These are phyloP conservation scores for Lutjanus campechanus DNA, from an alignment of 2,797 vertebrate species.

Conservation along the genomic window DNA sequence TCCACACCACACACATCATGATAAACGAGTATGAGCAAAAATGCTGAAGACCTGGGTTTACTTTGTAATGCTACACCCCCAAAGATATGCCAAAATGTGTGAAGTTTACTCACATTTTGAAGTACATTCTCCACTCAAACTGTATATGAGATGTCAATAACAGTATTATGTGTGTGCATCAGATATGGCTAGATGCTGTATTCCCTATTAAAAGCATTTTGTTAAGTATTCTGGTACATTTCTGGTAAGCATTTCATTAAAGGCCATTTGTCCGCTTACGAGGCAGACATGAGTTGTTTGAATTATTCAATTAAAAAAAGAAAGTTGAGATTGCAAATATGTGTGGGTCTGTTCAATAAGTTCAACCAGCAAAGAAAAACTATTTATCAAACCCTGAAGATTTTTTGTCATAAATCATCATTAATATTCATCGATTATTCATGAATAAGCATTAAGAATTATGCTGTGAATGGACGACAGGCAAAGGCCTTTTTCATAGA, in stretches of 20 bases:
- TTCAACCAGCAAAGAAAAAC: background rate
- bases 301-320: slow-evolving; percentile 72
- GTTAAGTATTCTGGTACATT: slow-evolving; percentile 82
- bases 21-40: slow-evolving; percentile 57
- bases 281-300: slow-evolving; percentile 75
- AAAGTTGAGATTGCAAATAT: slow-evolving; percentile 60
- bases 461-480: background rate
- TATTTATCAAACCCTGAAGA: background rate
- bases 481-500: background rate
- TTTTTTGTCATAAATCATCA: background rate
- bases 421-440: background rate
- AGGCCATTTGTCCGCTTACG: slow-evolving; percentile 67
- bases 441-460: background rate
- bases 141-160: slow-evolving; percentile 82
- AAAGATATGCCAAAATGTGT: slow-evolving; percentile 77
- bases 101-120: slow-evolving; percentile 72
- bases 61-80: slow-evolving; percentile 75
- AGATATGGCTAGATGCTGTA: slow-evolving; percentile 78
- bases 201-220: slow-evolving; percentile 77
- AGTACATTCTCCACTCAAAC: slow-evolving; percentile 74
- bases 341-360: slow-evolving; percentile 37
- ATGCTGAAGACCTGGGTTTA: slow-evolving; percentile 65
- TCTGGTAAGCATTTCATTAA: slow-evolving; percentile 78
- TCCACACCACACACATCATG: slow-evolving; percentile 46
- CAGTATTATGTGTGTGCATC: slow-evolving; percentile 82